Percentiles rank a stretch among this genome's conserved stretches.
These are phyloP conservation scores for Orchestes rusci DNA, from an alignment of 2,888 invertebrate genomes.

Conservation along the genomic window DNA sequence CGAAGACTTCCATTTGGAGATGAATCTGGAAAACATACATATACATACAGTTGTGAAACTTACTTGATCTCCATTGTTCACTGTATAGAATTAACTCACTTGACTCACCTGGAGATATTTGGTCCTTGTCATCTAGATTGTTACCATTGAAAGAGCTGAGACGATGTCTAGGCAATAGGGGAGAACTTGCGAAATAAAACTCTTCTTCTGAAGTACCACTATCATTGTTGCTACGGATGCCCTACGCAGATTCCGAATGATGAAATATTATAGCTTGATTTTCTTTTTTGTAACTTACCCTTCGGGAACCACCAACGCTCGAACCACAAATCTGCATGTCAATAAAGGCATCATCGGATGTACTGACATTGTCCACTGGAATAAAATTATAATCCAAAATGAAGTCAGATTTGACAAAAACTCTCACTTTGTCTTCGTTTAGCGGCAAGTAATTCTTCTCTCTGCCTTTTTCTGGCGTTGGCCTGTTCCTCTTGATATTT, in stretches of 20 bases:
- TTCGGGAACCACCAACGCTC: conserved; percentile 55
- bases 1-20: conserved; percentile 85
- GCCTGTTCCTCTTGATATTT: conserved; percentile 81
- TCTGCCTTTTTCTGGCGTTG: conserved; percentile 63
- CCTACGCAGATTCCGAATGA: conserved; percentile 27
- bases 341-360: conserved; percentile 65
- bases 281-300: conserved; percentile 31
- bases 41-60: not conserved
- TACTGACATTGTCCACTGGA: conserved; percentile 58
- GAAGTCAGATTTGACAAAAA: not conserved
- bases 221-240: conserved; percentile 42
- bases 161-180: conserved; percentile 57
- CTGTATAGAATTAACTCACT: not conserved
- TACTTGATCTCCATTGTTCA: no score
- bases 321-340: conserved; percentile 74
- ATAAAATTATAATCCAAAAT: conserved; percentile 17
- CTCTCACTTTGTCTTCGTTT: conserved; percentile 54
- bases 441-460: conserved; percentile 63
- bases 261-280: no score
- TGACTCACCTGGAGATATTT: conserved; percentile 49
- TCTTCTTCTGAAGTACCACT: conserved; percentile 55
- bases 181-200: conserved; percentile 56
- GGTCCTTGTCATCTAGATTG: conserved; percentile 41
- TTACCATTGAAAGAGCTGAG: conserved; percentile 58
- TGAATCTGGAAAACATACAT: conserved; percentile 51